Base-by-base conservation (phyloP, 2,797 vertebrate genomes). In the Chelon auratus region DNA sequence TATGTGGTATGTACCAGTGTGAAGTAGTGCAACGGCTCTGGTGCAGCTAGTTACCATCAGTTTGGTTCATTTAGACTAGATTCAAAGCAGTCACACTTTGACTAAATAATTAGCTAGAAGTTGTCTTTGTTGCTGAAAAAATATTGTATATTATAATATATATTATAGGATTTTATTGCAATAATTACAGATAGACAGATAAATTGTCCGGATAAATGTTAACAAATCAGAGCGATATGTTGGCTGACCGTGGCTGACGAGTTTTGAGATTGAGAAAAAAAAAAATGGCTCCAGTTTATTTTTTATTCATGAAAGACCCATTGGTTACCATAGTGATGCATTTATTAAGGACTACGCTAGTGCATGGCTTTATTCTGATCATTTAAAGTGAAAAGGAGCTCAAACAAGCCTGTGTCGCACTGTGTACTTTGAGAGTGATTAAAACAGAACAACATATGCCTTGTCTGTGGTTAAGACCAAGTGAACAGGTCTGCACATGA, bases 51-150 rank as follows among this genome's bases (percentile, higher is more conserved):
- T 10, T 12, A 22, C 10, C 24, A 33, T 18, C 33, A 33, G 12
- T 47, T 18, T 15, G 18, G 2, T 30, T 47, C 2, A 1, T 56
- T 39, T 39, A 39, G 18, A 11, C 11, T 20, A 33, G 11, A 39
- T 30, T 13, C 22, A 5, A n/a, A 37, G 15, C 48, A 50, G 22
- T 66, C 9, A 5, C 40, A 43, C 37, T 40, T 5, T 7, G 42
- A 47, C 4, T 14, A 40, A 68, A 17, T 24, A 36, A 0, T 20
- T 5, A 20, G 4, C 22, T 22, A 22, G 22, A 62, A 42, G 24
- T 57, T 12, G 39, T 12, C n/a, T 26, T 53, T 53, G 51, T 12
- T 53, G 51, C 50, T 24, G 39, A 3, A 45, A 43, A 72, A 57
- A 55, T 42, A 0, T 52, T 7, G 37, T 33, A 33, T 33, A 33